Conservation (phyloP, 2,888 invertebrate species). For the Scaptomyza polygonia region DNA sequence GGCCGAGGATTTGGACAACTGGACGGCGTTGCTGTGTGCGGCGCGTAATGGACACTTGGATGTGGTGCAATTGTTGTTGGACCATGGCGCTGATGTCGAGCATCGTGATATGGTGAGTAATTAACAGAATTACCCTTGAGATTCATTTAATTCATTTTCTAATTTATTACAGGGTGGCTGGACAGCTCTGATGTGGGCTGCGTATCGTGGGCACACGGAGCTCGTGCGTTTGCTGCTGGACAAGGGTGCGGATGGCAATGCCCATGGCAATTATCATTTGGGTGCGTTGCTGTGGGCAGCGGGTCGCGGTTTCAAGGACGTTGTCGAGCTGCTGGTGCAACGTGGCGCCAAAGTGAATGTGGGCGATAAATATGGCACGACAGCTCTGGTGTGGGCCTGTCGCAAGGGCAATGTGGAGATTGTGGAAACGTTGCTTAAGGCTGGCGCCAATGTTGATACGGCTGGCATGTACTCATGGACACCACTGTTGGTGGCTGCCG, state of each 20-base stretch:
- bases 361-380: constrained; percentile 97
- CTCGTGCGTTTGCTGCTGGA: constrained; percentile 92
- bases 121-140: not conserved
- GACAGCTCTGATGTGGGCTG: constrained; percentile 99
- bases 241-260: constrained; percentile 96
- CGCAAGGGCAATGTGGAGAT: constrained; percentile 95
- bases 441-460: constrained; percentile 94
- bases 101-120: constrained; percentile 91
- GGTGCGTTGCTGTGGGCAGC: constrained; percentile 96
- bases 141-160: not conserved
- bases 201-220: constrained; percentile 94
- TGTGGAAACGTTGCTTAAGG: constrained; percentile 91
- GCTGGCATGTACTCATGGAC: constrained; percentile 99
- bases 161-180: constrained; percentile 91
- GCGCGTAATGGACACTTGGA: constrained; percentile 94
- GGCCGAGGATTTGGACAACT: constrained; percentile 95
- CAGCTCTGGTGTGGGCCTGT: constrained; percentile 98
- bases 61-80: constrained; percentile 91
- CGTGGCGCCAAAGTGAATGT: constrained; percentile 97
- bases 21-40: constrained; percentile 96
- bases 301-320: constrained; percentile 94
- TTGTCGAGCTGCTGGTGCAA: constrained; percentile 92
- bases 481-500: constrained; percentile 89
- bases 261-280: constrained; percentile 97
- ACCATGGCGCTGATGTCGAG: constrained; percentile 93